These are phyloP conservation scores for Meda fulgida DNA, from an alignment of 2,797 vertebrate genomes.

Conservation along the genomic window DNA sequence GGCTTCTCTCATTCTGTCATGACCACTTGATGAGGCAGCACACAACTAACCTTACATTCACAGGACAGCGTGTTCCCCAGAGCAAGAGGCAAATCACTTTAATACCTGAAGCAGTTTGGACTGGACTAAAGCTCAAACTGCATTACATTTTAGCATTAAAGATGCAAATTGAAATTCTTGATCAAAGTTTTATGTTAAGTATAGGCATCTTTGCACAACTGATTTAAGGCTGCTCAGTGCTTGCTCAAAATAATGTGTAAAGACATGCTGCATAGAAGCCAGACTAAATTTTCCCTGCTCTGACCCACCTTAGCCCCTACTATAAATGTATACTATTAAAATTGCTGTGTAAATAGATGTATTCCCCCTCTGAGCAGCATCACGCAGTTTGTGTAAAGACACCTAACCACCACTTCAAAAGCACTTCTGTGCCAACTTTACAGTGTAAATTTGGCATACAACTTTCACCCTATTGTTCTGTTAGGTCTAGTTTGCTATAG, in stretches of 20 bases:
- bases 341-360: neutral
- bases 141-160: neutral
- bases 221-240: neutral
- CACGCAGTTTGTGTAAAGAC: neutral
- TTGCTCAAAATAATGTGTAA: neutral
- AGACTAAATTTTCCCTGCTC: neutral
- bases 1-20: constrained; percentile 19
- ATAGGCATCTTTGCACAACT: neutral
- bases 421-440: neutral
- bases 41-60: constrained; percentile 37
- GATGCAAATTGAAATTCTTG: neutral
- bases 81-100: neutral
- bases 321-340: neutral
- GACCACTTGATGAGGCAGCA: neutral
- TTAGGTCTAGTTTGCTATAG: neutral
- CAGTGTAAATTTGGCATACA: neutral
- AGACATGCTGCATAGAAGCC: neutral
- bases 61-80: constrained; percentile 20
- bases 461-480: constrained; percentile 43
- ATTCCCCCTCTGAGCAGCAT: neutral
- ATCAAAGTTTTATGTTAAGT: neutral
- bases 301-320: neutral
- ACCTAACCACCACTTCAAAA: neutral
- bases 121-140: neutral
- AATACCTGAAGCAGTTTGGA: neutral